Evolutionary conservation across 2,113 vertebrate genomes (phyloP).

Genomic region (Martes martes): DNA sequence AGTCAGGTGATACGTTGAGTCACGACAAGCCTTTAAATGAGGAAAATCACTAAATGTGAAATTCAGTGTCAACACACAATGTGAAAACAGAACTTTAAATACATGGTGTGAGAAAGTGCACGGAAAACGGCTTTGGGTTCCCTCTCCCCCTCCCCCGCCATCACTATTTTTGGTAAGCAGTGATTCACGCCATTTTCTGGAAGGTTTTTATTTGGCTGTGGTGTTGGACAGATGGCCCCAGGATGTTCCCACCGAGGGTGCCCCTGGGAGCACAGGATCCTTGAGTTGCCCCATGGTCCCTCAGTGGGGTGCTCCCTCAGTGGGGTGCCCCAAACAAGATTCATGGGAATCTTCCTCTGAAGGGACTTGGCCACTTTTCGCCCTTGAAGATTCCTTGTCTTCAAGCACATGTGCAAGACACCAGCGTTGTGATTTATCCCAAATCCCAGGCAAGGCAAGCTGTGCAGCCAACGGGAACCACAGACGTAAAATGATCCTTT

Average conservation of each 20-base stretch:
- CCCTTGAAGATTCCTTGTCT: constrained; percentile 10
- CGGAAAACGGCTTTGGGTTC: background rate
- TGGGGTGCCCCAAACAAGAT: background rate
- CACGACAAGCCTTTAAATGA: background rate
- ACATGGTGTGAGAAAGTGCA: background rate
- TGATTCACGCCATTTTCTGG: constrained; percentile 28
- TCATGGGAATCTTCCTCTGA: background rate
- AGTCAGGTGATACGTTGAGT: rapidly evolving
- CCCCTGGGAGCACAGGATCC: background rate
- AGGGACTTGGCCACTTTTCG: background rate
- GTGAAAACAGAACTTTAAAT: background rate
- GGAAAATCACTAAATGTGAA: background rate
- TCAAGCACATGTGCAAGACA: background rate
- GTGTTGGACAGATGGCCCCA: constrained; percentile 4
- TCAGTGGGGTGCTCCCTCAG: background rate
- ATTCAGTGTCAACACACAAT: background rate
- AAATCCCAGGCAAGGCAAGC: background rate
- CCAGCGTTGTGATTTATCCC: background rate
- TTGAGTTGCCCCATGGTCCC: background rate
- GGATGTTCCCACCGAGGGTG: background rate
- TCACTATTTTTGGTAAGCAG: constrained; percentile 40
- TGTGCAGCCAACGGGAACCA: background rate
- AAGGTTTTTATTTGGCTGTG: constrained; percentile 11
- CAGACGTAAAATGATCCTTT: background rate
- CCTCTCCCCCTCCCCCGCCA: background rate